phyloP scores from a whole-genome alignment of 2,888 invertebrate genomes.

The Apodemia duryi region DNA sequence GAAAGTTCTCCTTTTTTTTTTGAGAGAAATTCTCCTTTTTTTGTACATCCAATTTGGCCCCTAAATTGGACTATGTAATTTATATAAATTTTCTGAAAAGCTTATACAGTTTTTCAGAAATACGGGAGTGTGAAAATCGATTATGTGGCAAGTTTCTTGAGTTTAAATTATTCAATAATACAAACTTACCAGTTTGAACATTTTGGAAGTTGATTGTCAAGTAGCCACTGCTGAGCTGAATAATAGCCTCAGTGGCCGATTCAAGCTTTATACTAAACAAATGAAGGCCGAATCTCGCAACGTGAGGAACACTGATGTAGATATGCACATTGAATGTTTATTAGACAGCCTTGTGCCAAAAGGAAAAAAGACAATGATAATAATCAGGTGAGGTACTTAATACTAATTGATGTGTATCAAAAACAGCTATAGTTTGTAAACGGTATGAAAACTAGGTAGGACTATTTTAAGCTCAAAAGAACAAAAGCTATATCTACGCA shows the following conservation, averaged over 20 bases:
- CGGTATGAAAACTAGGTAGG: too few relatives aligned
- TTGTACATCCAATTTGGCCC: too few relatives aligned
- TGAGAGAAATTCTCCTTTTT: too few relatives aligned
- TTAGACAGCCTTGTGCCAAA: constrained; percentile 13
- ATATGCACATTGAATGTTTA: constrained; percentile 8
- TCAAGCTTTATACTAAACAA: constrained; percentile 8
- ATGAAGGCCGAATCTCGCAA: constrained; percentile 6
- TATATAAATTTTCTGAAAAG: too few relatives aligned
- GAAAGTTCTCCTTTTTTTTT: too few relatives aligned
- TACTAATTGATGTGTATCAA: constrained; percentile 1
- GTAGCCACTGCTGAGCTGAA: not conserved
- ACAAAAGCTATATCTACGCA: too few relatives aligned
- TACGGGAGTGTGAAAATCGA: too few relatives aligned
- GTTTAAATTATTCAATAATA: not conserved
- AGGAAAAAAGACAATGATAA: constrained; percentile 11
- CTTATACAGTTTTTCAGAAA: too few relatives aligned
- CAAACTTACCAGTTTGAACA: constrained; percentile 48
- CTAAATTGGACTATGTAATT: too few relatives aligned
- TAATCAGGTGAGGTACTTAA: not conserved
- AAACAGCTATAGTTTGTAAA: not conserved
- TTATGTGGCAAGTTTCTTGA: too few relatives aligned
- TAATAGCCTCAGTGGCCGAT: not conserved
- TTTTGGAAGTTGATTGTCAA: constrained; percentile 37
- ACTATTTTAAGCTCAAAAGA: too few relatives aligned
- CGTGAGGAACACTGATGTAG: not conserved